Evolutionary conservation across 1,140 invertebrate species (phyloP).

Genomic region (Alviniconcha marisindica): DNA sequence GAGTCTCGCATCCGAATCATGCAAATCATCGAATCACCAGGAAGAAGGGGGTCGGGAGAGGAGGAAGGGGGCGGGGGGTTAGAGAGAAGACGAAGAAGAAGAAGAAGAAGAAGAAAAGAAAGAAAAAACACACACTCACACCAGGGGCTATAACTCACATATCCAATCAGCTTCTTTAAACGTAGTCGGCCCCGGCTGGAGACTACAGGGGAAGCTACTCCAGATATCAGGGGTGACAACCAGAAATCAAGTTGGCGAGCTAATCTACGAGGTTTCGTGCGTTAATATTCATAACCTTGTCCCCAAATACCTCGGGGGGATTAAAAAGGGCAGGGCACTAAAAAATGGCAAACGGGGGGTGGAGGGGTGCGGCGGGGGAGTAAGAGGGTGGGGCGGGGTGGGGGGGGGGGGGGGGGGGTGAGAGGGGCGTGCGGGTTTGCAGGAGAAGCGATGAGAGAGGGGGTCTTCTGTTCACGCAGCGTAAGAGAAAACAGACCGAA

Average conservation of each 20-base stretch:
- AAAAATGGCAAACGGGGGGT: neutral
- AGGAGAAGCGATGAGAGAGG: too few species aligned
- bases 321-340: neutral
- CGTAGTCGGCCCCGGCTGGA: neutral
- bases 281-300: conserved; percentile 11
- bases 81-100: neutral
- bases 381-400: neutral
- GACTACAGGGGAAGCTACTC: neutral
- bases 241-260: neutral
- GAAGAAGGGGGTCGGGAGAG: neutral
- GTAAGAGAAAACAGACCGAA: too few species aligned
- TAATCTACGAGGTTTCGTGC: neutral
- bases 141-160: neutral
- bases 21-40: neutral
- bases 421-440: neutral
- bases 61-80: neutral
- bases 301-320: neutral
- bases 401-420: neutral
- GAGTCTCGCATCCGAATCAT: neutral
- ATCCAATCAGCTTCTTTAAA: conserved; percentile 4
- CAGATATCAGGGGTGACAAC: neutral
- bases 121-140: too few species aligned
- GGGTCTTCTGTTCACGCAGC: too few species aligned
- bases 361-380: neutral
- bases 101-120: neutral